These are phyloP conservation scores for Acropternis orthonyx DNA, from an alignment of 2,797 vertebrate genomes.

Conservation along the genomic window DNA sequence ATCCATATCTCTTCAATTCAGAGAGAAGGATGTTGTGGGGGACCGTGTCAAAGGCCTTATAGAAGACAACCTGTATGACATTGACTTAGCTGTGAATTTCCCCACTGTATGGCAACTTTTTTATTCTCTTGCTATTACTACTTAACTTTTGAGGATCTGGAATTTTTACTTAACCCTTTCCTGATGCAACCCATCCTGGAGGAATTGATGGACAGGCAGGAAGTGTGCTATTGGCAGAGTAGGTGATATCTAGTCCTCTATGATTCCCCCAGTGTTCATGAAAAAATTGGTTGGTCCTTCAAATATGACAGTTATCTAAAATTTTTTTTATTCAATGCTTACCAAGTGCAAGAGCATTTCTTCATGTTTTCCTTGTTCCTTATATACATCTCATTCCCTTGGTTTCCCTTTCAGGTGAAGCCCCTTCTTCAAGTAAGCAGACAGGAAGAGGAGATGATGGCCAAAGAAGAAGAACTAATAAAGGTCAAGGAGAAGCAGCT, in stretches of 20 bases:
- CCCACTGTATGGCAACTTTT: not conserved
- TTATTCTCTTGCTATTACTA: not conserved
- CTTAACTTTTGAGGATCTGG: not conserved
- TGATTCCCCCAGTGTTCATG: not conserved
- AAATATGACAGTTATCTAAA: not conserved
- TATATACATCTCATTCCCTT: not conserved
- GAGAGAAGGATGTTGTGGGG: not conserved
- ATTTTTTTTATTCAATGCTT: not conserved
- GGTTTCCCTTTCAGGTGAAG: slow-evolving; percentile 84
- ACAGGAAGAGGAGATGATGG: slow-evolving; percentile 95
- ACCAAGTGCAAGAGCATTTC: not conserved
- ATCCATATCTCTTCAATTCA: not conserved
- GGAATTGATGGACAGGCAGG: not conserved
- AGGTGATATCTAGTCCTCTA: not conserved
- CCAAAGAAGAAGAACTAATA: slow-evolving; percentile 91
- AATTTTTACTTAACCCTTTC: not conserved
- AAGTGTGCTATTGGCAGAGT: not conserved
- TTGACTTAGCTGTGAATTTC: not conserved
- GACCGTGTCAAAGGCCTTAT: not conserved
- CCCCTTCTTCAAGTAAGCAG: slow-evolving; percentile 95
- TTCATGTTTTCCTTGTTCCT: not conserved
- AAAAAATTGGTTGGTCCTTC: not conserved
- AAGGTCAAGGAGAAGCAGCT: slow-evolving; percentile 91
- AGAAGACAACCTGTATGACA: not conserved
- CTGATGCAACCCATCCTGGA: not conserved